phyloP scores from a whole-genome alignment of 1,140 invertebrate genomes.

The Drosophila miranda region DNA sequence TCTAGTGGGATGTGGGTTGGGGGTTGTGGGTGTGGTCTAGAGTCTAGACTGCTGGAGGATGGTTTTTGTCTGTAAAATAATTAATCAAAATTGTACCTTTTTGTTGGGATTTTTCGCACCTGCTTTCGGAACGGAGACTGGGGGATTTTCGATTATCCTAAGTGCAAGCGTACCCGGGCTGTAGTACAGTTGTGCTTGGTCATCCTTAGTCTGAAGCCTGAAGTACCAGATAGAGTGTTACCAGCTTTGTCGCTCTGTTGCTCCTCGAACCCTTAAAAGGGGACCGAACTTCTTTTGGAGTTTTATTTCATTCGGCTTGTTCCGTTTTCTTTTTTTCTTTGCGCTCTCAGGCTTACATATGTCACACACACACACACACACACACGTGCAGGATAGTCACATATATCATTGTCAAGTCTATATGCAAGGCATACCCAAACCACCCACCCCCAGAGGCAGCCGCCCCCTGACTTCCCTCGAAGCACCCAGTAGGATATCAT shows the following conservation, averaged over 20 bases:
- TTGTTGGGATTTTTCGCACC: slow-evolving; percentile 34
- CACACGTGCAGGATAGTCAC: slow-evolving; percentile 59
- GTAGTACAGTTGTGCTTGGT: slow-evolving; percentile 67
- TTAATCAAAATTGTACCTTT: slow-evolving; percentile 29
- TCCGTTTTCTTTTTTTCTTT: slow-evolving; percentile 37
- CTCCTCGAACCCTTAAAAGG: slow-evolving; percentile 21
- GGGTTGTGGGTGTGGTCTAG: too few relatives aligned
- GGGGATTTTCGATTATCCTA: slow-evolving; percentile 70
- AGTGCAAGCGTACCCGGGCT: slow-evolving; percentile 40
- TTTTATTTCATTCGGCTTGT: slow-evolving; percentile 67
- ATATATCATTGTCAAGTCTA: slow-evolving; percentile 80
- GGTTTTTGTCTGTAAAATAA: slow-evolving; percentile 15
- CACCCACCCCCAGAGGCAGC: too few relatives aligned
- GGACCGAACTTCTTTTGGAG: slow-evolving; percentile 63
- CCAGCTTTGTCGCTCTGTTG: background rate
- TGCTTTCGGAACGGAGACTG: slow-evolving; percentile 9
- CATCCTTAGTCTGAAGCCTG: slow-evolving; percentile 9
- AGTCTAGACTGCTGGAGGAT: background rate
- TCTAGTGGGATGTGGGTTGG: background rate
- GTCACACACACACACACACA: slow-evolving; percentile 29
- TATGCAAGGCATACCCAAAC: slow-evolving; percentile 57
- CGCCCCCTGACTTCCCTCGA: slow-evolving; percentile 1
- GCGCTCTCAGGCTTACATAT: slow-evolving; percentile 28
- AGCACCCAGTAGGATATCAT: slow-evolving; percentile 49
- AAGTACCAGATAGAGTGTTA: slow-evolving; percentile 14